These are phyloP conservation scores for Drosophila serrata DNA, from an alignment of 1,140 invertebrate species.

Conservation along the genomic window DNA sequence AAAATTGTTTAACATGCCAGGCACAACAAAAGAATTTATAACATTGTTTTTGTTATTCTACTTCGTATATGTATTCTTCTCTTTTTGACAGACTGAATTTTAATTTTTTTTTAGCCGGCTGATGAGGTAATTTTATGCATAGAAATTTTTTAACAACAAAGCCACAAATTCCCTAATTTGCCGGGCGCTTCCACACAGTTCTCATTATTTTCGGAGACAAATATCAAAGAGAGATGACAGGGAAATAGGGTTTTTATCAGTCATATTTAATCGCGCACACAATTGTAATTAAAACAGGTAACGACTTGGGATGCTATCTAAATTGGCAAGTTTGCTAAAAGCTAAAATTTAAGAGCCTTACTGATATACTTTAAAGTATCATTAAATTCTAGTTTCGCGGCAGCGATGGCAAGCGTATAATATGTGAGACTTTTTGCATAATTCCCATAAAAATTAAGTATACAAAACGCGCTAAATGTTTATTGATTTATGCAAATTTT, in stretches of 20 bases:
- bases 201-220: constrained; percentile 51
- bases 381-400: not conserved
- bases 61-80: constrained; percentile 30
- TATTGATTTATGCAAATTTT: constrained; percentile 77
- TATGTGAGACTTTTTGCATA: constrained; percentile 22
- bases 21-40: constrained; percentile 83
- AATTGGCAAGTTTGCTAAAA: not conserved
- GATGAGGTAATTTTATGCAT: constrained; percentile 82
- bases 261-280: constrained; percentile 43
- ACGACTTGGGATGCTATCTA: constrained; percentile 26
- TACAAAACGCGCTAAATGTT: constrained; percentile 54
- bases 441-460: constrained; percentile 40
- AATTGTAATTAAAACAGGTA: constrained; percentile 60
- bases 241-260: constrained; percentile 58
- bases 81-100: constrained; percentile 66
- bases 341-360: not conserved
- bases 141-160: constrained; percentile 53
- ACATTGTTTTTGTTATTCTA: constrained; percentile 48
- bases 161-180: constrained; percentile 60
- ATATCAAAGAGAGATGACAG: constrained; percentile 39
- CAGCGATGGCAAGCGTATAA: not conserved
- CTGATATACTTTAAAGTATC: constrained; percentile 36
- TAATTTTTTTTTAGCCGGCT: constrained; percentile 65
- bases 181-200: constrained; percentile 42
- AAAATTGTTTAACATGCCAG: constrained; percentile 73